A percentile compares a stretch with the other conserved stretches of the same genome.
Evolutionary conservation across 2,113 vertebrate genomes (phyloP).

Genomic region (Pterophyllum scalare): DNA sequence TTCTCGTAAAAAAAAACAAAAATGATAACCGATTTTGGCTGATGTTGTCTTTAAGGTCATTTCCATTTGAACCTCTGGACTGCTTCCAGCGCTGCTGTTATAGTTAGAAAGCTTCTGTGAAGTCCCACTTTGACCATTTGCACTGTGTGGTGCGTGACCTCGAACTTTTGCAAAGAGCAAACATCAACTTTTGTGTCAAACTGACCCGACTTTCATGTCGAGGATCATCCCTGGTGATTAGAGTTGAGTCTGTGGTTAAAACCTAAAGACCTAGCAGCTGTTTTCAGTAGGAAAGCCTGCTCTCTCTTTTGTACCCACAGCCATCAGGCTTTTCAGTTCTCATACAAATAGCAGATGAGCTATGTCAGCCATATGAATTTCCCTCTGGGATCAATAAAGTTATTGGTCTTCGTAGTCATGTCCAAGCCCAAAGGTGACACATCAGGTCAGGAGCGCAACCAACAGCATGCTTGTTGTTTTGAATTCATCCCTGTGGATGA

Average conservation of each 20-base stretch:
- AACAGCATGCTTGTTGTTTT: background rate
- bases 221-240: background rate
- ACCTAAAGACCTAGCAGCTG: background rate
- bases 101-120: background rate
- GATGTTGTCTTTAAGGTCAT: background rate
- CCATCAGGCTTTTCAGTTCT: no score
- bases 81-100: background rate
- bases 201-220: background rate
- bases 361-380: no score
- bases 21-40: background rate
- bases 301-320: background rate
- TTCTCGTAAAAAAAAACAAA: background rate
- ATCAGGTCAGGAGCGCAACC: background rate
- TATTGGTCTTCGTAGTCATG: background rate
- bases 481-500: background rate
- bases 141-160: background rate
- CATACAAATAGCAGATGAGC: no score
- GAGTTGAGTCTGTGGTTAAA: background rate
- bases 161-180: background rate
- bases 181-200: background rate
- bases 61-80: background rate
- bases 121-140: background rate
- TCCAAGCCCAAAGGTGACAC: background rate
- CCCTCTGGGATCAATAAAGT: no score
- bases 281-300: background rate